Conservation (phyloP, 2,888 invertebrate species). For the Cacoxenus indagator region DNA sequence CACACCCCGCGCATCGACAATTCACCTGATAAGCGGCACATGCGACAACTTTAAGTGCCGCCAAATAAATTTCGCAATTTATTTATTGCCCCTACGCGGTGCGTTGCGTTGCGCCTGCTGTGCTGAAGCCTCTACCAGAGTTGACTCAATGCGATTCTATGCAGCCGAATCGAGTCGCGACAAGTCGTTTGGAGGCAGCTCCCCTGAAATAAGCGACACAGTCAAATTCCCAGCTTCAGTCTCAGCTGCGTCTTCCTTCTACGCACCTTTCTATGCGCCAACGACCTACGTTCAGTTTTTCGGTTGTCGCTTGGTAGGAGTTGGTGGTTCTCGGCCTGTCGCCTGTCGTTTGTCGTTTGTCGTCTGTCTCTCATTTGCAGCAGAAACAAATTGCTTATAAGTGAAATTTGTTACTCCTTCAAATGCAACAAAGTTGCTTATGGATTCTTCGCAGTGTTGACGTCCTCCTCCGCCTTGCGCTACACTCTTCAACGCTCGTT, state of each 20-base stretch:
- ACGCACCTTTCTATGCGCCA: background rate
- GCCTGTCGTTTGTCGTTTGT: conserved; percentile 14
- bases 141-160: too few relatives aligned
- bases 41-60: conserved; percentile 22
- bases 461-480: too few relatives aligned
- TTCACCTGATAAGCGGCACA: conserved; percentile 8
- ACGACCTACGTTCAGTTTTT: background rate
- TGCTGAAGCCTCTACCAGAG: background rate
- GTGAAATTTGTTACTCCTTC: conserved; percentile 19
- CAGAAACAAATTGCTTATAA: conserved; percentile 17
- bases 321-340: background rate
- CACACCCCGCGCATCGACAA: background rate
- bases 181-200: too few relatives aligned
- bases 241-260: background rate
- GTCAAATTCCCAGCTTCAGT: too few relatives aligned
- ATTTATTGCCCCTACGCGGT: conserved; percentile 21
- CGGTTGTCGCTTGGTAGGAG: background rate
- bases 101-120: conserved; percentile 3
- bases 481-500: too few relatives aligned
- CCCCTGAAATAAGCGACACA: too few relatives aligned
- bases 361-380: too few relatives aligned
- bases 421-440: conserved; percentile 14
- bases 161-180: too few relatives aligned
- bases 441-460: background rate
- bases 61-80: conserved; percentile 22